A percentile compares a stretch with the other conserved stretches of the same genome.
Evolutionary conservation across 2,113 vertebrate species (phyloP).

Genomic region (Rhegmatorhina hoffmannsi): DNA sequence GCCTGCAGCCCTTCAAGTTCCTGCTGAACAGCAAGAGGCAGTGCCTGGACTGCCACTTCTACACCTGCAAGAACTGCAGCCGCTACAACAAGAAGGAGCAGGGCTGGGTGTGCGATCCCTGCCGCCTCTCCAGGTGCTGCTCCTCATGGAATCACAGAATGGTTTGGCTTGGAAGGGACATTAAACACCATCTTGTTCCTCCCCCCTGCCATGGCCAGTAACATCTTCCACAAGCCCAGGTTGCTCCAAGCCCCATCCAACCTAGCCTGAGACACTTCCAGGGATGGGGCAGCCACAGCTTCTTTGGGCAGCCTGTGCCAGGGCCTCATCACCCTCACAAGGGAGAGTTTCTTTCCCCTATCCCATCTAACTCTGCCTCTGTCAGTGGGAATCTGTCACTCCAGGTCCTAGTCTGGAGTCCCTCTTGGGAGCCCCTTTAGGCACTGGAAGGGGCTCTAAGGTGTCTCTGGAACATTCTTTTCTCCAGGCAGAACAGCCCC

Average conservation of each 20-base stretch:
- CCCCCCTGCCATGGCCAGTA: not conserved
- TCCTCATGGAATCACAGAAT: not conserved
- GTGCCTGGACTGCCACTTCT: slow-evolving; percentile 86
- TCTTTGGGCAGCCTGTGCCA: not conserved
- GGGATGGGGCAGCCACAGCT: not conserved
- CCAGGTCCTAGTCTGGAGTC: no score
- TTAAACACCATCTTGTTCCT: not conserved
- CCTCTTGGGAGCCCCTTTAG: not conserved
- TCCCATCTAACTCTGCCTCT: not conserved
- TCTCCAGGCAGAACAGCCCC: not conserved
- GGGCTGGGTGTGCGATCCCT: slow-evolving; percentile 89
- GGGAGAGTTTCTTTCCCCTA: not conserved
- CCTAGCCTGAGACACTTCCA: not conserved
- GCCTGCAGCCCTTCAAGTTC: slow-evolving; percentile 89
- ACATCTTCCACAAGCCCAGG: not conserved
- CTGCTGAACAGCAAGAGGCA: slow-evolving; percentile 82
- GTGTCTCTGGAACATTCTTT: not conserved
- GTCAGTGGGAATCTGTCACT: not conserved
- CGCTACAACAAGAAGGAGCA: slow-evolving; percentile 82
- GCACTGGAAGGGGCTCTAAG: not conserved
- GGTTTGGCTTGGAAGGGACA: not conserved
- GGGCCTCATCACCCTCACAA: not conserved
- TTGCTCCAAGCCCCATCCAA: fast-evolving
- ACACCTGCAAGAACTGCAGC: slow-evolving; percentile 85
- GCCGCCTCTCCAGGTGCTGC: slow-evolving; percentile 82